Conservation (phyloP, 2,113 vertebrate genomes). For the Okapia johnstoni region DNA sequence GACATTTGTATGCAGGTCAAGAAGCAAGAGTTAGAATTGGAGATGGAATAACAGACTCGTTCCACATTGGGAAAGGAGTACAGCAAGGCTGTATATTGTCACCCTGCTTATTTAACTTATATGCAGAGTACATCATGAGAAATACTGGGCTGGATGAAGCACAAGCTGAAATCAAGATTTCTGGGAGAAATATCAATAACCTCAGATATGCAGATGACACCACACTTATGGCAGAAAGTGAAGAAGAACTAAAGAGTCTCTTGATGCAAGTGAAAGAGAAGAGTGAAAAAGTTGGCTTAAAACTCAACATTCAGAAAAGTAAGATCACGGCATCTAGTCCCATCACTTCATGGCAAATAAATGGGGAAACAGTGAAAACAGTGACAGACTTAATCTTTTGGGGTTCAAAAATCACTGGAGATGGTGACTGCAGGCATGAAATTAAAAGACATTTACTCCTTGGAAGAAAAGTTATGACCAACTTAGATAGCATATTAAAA, state of each 20-base stretch:
- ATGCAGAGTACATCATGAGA: background rate
- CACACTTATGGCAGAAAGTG: background rate
- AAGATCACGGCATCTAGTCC: background rate
- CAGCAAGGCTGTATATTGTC: background rate
- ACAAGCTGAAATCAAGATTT: background rate
- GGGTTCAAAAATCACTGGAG: background rate
- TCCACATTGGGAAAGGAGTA: background rate
- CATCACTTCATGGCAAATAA: background rate
- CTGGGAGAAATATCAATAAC: background rate
- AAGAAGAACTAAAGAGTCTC: background rate
- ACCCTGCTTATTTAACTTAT: background rate
- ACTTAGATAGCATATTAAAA: background rate
- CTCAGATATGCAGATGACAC: background rate
- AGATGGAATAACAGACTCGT: background rate
- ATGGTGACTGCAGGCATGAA: background rate
- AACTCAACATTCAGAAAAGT: background rate
- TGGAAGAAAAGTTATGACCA: background rate
- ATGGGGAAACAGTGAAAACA: background rate
- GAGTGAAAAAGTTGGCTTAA: background rate
- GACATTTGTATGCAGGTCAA: background rate
- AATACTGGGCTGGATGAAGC: background rate
- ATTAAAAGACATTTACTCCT: background rate
- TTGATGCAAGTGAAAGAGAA: background rate
- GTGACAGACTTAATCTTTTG: background rate
- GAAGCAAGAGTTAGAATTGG: background rate